Evolutionary conservation across 2,888 invertebrate species (phyloP).

Genomic region (Adineta ricciae): DNA sequence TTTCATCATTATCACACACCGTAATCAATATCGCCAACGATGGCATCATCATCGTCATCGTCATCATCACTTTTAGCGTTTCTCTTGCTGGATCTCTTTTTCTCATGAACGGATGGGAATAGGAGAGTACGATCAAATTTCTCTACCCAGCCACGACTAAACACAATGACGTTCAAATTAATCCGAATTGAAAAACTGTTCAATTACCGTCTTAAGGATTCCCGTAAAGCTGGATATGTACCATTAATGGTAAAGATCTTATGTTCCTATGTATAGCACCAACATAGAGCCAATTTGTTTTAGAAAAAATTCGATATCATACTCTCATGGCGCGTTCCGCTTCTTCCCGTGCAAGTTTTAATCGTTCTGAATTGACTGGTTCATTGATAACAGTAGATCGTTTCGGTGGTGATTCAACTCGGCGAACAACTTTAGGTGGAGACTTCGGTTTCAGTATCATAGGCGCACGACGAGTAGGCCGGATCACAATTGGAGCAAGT

Average conservation of each 20-base stretch:
- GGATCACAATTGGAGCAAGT: background rate
- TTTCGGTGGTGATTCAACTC: background rate
- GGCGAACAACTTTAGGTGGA: conserved; percentile 2
- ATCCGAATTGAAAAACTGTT: background rate
- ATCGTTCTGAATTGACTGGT: conserved; percentile 14
- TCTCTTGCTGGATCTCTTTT: conserved; percentile 42
- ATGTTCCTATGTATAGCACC: conserved; percentile 37
- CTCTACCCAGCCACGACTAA: conserved; percentile 48
- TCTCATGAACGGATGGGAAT: conserved; percentile 38
- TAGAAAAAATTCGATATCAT: background rate
- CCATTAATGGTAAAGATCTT: conserved; percentile 50
- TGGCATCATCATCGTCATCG: conserved; percentile 23
- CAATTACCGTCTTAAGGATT: conserved; percentile 40
- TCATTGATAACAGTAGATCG: background rate
- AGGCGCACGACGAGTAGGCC: background rate
- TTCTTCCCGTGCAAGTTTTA: conserved; percentile 33
- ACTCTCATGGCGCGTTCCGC: conserved; percentile 31
- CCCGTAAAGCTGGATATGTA: conserved; percentile 46
- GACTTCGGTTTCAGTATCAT: background rate
- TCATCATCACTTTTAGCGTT: conserved; percentile 39
- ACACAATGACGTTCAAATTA: background rate
- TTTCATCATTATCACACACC: background rate
- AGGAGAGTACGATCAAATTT: conserved; percentile 42
- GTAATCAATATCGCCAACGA: background rate
- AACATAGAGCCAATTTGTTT: background rate